phyloP scores from a whole-genome alignment of 1,140 invertebrate species.

The Nasonia longicornis region DNA sequence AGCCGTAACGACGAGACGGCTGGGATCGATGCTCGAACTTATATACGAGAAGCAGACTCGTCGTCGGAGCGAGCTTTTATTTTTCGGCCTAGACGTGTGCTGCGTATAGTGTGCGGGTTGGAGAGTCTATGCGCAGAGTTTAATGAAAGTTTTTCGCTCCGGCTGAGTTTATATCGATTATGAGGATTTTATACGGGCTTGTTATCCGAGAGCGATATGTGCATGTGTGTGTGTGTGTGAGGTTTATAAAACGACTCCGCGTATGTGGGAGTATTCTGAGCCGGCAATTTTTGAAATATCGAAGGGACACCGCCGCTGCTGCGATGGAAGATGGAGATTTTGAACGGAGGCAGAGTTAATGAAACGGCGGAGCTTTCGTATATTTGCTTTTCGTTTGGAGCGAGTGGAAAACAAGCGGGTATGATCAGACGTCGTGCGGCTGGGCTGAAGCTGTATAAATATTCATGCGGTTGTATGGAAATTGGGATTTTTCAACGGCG shows the following conservation, averaged over 20 bases:
- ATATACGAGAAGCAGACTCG: neutral
- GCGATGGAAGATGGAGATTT: neutral
- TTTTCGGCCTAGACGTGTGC: neutral
- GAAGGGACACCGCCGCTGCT: neutral
- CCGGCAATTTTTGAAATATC: neutral
- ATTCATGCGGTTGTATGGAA: neutral
- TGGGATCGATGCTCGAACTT: constrained; percentile 13
- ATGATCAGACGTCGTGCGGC: neutral
- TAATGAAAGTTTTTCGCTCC: constrained; percentile 27
- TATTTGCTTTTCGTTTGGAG: neutral
- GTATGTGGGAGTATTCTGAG: neutral
- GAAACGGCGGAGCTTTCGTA: neutral
- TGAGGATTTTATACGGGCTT: neutral
- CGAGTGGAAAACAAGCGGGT: neutral
- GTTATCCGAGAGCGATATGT: neutral
- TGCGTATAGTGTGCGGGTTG: too few relatives aligned
- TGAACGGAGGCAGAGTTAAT: neutral
- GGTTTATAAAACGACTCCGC: neutral
- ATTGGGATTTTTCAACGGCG: neutral
- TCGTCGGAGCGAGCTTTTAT: neutral
- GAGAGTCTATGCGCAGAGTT: neutral
- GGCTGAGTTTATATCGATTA: neutral
- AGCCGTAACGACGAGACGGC: neutral
- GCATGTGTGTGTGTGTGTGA: too few relatives aligned
- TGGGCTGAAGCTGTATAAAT: neutral